A percentile compares a stretch with the other conserved stretches of the same genome.
phyloP scores from a whole-genome alignment of 2,797 vertebrate genomes.

The Rousettus madagascariensis region DNA sequence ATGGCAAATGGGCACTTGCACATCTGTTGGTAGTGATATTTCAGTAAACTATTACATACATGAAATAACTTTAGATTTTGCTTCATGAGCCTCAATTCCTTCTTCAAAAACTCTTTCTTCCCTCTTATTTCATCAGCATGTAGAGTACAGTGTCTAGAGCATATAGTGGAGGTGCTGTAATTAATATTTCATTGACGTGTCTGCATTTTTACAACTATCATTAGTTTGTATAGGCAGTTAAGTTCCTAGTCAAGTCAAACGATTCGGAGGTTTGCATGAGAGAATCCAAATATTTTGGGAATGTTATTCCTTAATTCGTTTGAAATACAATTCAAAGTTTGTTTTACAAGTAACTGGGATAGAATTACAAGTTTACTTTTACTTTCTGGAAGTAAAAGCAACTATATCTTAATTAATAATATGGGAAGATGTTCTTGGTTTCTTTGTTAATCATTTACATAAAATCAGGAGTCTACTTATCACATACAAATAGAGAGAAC shows the following conservation, averaged over 20 bases:
- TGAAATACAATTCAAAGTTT: slow-evolving; percentile 56
- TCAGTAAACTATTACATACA: not conserved
- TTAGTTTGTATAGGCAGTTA: not conserved
- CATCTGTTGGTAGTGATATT: not conserved
- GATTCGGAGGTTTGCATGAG: not conserved
- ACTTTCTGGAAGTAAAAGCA: slow-evolving; percentile 48
- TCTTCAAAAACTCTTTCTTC: not conserved
- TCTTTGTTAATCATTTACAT: slow-evolving; percentile 77
- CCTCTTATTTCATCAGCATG: not conserved
- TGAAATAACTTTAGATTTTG: not conserved
- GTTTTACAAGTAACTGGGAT: slow-evolving; percentile 48
- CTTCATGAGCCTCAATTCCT: not conserved
- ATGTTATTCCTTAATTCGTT: not conserved
- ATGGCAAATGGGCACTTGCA: not conserved
- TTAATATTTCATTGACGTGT: slow-evolving; percentile 25
- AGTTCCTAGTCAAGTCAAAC: slow-evolving; percentile 10
- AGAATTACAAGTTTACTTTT: slow-evolving; percentile 53
- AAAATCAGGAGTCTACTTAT: slow-evolving; percentile 76
- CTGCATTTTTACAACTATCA: not conserved
- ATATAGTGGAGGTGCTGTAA: not conserved
- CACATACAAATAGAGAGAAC: slow-evolving; percentile 77
- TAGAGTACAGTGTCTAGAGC: not conserved
- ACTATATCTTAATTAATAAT: slow-evolving; percentile 77
- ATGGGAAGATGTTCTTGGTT: slow-evolving; percentile 58
- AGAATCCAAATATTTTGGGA: slow-evolving; percentile 9